These are phyloP conservation scores for Tyrannus savana DNA, from an alignment of 2,113 vertebrate genomes.

Conservation along the genomic window DNA sequence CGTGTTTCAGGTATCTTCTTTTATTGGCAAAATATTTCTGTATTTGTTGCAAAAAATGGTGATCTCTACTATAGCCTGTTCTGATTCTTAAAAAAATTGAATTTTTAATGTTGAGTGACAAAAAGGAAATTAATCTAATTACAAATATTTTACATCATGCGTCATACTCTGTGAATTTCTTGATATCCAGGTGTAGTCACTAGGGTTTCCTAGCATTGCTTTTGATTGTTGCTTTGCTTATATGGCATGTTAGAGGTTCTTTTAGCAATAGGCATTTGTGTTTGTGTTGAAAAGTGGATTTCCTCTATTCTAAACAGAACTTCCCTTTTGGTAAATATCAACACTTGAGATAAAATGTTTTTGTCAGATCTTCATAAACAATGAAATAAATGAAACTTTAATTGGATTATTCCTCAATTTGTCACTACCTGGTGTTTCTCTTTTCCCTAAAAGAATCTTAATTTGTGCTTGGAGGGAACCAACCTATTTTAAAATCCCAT, in stretches of 20 bases:
- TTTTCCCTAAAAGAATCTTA: conserved; percentile 31
- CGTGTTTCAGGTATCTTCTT: background rate
- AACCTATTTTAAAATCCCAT: conserved; percentile 15
- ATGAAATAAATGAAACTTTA: background rate
- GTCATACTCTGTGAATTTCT: background rate
- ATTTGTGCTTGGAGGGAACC: conserved; percentile 6
- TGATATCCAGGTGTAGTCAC: background rate
- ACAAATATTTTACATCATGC: background rate
- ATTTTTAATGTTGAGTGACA: background rate
- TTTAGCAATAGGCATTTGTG: background rate
- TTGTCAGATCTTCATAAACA: conserved; percentile 21
- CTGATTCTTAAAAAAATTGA: background rate
- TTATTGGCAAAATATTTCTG: background rate
- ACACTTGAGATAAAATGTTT: background rate
- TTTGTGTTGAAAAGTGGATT: background rate
- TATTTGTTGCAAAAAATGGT: background rate
- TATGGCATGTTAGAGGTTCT: background rate
- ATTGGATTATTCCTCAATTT: conserved; percentile 12
- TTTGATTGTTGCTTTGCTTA: background rate
- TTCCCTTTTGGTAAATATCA: conserved; percentile 15
- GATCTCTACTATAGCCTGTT: background rate
- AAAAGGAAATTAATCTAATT: background rate
- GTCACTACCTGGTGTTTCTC: conserved; percentile 4
- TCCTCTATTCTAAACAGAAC: background rate
- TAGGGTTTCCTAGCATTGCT: background rate